Conservation (phyloP, 2,113 vertebrate genomes). For the Acanthochromis polyacanthus region DNA sequence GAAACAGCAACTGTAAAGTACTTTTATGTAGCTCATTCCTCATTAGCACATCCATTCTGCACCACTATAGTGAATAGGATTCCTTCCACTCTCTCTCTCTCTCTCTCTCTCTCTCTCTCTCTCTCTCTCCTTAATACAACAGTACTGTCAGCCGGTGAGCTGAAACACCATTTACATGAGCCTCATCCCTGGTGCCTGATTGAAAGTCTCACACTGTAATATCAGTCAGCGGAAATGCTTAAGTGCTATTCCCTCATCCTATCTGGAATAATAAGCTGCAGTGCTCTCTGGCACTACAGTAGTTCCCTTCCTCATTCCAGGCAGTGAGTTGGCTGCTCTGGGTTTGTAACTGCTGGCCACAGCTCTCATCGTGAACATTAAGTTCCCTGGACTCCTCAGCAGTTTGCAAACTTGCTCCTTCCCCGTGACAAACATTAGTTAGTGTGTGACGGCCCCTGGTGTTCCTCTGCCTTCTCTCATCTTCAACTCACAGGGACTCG, state of each 20-base stretch:
- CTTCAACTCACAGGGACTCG: slow-evolving; percentile 20
- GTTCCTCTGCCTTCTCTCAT: slow-evolving; percentile 37
- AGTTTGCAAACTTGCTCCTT: slow-evolving; percentile 16
- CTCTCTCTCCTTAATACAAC: slow-evolving; percentile 36
- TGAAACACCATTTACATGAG: slow-evolving; percentile 58
- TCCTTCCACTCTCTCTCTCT: slow-evolving; percentile 37
- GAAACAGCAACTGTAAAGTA: slow-evolving; percentile 64
- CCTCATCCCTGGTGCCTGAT: slow-evolving; percentile 61
- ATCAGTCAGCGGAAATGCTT: slow-evolving; percentile 68
- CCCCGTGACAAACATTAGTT: slow-evolving; percentile 46
- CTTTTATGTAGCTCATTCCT: slow-evolving; percentile 66
- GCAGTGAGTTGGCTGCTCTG: slow-evolving; percentile 31
- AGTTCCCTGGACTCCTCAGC: slow-evolving; percentile 29
- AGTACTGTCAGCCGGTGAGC: slow-evolving; percentile 40
- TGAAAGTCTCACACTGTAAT: slow-evolving; percentile 67
- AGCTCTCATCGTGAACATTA: slow-evolving; percentile 15
- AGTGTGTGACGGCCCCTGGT: slow-evolving; percentile 37
- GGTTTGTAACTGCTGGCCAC: slow-evolving; percentile 32
- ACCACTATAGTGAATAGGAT: slow-evolving; percentile 57
- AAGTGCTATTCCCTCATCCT: slow-evolving; percentile 67
- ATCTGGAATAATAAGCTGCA: slow-evolving; percentile 70
- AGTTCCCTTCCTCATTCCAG: slow-evolving; percentile 54
- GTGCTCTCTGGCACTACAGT: slow-evolving; percentile 48
- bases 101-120: slow-evolving; percentile 6
- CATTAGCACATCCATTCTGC: slow-evolving; percentile 63